Conservation (phyloP, 2,888 invertebrate genomes). For the Drosophila setosimentum region DNA sequence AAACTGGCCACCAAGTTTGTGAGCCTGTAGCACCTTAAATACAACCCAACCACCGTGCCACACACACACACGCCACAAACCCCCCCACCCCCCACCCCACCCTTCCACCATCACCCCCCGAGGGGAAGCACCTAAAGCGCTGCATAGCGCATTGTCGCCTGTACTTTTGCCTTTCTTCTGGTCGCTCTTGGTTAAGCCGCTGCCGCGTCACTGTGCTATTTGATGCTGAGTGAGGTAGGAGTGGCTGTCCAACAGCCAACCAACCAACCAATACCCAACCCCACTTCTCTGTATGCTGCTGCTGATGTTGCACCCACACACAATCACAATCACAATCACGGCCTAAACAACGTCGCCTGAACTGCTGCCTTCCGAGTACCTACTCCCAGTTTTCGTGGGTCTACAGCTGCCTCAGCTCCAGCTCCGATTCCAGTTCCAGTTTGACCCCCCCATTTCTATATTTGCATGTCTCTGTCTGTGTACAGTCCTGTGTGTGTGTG, state of each 20-base stretch:
- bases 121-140: slow-evolving; percentile 54
- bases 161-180: slow-evolving; percentile 56
- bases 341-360: slow-evolving; percentile 53
- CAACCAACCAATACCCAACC: not conserved
- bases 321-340: slow-evolving; percentile 44
- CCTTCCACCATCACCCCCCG: too few species aligned
- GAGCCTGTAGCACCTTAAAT: slow-evolving; percentile 23
- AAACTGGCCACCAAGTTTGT: slow-evolving; percentile 8
- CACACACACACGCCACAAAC: too few species aligned
- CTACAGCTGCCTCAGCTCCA: slow-evolving; percentile 2
- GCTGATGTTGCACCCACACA: slow-evolving; percentile 52
- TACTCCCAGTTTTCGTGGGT: slow-evolving; percentile 18
- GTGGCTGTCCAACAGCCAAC: slow-evolving; percentile 9
- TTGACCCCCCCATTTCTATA: slow-evolving; percentile 19
- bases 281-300: not conserved
- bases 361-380: slow-evolving; percentile 20
- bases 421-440: slow-evolving; percentile 18
- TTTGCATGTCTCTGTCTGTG: slow-evolving; percentile 29
- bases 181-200: slow-evolving; percentile 70
- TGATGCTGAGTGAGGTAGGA: slow-evolving; percentile 49
- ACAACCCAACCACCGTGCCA: too few species aligned
- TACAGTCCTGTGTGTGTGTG: slow-evolving; percentile 23
- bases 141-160: slow-evolving; percentile 48
- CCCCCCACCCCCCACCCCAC: not conserved
- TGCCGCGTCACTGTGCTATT: slow-evolving; percentile 36